Percentiles rank a stretch among this genome's conserved stretches.
Evolutionary conservation across 2,888 invertebrate genomes (phyloP).

Genomic region (Parthenolecanium corni): DNA sequence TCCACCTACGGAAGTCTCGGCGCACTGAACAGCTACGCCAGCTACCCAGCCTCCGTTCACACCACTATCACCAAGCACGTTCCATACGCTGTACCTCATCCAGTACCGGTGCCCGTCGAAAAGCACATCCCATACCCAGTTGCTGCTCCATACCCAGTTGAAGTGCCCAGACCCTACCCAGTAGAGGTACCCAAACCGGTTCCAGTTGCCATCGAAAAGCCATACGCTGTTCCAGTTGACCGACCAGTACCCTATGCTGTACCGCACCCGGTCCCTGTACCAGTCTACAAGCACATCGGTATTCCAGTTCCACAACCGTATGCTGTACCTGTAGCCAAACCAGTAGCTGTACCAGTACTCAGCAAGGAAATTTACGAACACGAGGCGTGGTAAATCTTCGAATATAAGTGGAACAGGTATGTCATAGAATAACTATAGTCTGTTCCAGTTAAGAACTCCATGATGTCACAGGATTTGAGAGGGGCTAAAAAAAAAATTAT

Average conservation of each 20-base stretch:
- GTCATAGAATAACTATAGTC: no score
- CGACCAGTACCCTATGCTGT: constrained; percentile 34
- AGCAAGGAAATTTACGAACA: constrained; percentile 22
- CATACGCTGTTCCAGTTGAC: constrained; percentile 35
- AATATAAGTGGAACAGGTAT: no score
- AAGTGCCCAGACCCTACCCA: constrained; percentile 44
- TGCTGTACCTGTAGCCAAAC: constrained; percentile 11
- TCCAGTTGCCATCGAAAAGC: constrained; percentile 33
- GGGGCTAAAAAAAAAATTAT: no score
- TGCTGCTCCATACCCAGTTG: constrained; percentile 42
- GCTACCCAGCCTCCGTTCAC: constrained; percentile 37
- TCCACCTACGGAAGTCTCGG: constrained; percentile 24
- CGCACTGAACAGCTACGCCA: constrained; percentile 34
- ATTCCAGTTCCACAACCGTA: constrained; percentile 4
- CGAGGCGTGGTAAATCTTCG: not conserved
- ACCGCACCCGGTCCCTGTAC: constrained; percentile 33
- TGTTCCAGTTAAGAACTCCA: no score
- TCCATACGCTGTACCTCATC: constrained; percentile 44
- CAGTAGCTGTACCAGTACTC: not conserved
- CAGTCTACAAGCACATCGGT: constrained; percentile 32
- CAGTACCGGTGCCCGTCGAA: constrained; percentile 44
- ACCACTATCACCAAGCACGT: constrained; percentile 40
- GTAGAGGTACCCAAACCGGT: constrained; percentile 38
- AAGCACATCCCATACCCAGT: constrained; percentile 42
- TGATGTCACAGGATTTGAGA: no score